Evolutionary conservation across 1,140 invertebrate species (phyloP).

Genomic region (Nasonia giraulti): DNA sequence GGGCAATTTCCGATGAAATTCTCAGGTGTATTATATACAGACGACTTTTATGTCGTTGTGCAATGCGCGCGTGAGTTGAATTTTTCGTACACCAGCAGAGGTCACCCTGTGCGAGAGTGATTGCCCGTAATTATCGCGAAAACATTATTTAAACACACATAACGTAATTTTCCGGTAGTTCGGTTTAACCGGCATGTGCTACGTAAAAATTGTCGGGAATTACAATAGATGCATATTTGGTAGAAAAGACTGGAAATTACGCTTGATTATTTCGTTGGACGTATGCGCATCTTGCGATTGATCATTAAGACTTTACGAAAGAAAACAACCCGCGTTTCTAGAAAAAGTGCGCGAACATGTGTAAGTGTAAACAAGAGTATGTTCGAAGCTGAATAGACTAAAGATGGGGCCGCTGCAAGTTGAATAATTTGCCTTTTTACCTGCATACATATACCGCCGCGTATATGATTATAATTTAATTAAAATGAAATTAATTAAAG

Average conservation of each 20-base stretch:
- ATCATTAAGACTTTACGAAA: too few species aligned
- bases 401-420: neutral
- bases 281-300: too few species aligned
- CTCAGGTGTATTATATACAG: neutral
- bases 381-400: too few species aligned
- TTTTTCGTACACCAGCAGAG: slow-evolving; percentile 20
- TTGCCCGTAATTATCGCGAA: slow-evolving; percentile 38
- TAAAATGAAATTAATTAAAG: slow-evolving; percentile 45
- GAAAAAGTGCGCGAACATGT: too few species aligned
- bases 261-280: too few species aligned
- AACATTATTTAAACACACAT: slow-evolving; percentile 47
- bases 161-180: slow-evolving; percentile 48
- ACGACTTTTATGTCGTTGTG: neutral
- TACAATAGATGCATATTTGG: neutral
- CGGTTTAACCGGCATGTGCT: neutral
- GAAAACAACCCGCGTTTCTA: too few species aligned
- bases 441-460: too few species aligned
- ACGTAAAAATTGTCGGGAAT: neutral
- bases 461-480: slow-evolving; percentile 28
- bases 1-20: slow-evolving; percentile 11
- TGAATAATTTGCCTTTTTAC: neutral
- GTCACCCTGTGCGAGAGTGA: slow-evolving; percentile 1
- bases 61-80: slow-evolving; percentile 24
- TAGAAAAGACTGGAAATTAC: too few species aligned
- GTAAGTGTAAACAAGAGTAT: neutral